Evolutionary conservation across 2,888 invertebrate species (phyloP).

Genomic region (Vandiemenella viatica): DNA sequence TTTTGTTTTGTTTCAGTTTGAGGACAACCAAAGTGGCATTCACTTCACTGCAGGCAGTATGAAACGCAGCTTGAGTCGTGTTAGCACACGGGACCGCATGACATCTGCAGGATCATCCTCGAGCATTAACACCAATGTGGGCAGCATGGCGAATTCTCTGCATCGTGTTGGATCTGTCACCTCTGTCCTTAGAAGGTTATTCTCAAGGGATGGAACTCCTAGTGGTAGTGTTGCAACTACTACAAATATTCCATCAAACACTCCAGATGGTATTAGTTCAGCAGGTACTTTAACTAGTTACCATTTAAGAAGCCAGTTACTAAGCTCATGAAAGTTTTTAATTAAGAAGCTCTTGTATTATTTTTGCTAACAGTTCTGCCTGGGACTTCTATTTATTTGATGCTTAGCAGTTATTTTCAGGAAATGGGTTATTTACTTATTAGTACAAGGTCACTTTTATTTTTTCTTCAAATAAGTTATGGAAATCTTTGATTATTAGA

Average conservation of each 20-base stretch:
- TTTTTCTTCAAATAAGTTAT: no score
- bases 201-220: conserved; percentile 51
- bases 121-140: conserved; percentile 26
- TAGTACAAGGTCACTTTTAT: no score
- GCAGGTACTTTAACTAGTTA: no score
- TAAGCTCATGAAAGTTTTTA: no score
- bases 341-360: no score
- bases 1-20: conserved; percentile 22
- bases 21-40: conserved; percentile 57
- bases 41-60: conserved; percentile 51
- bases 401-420: no score
- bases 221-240: not conserved
- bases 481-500: no score
- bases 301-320: no score
- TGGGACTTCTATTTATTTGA: no score
- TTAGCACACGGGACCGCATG: conserved; percentile 20
- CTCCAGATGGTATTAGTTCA: no score
- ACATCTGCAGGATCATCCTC: conserved; percentile 27
- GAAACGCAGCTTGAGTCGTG: conserved; percentile 25
- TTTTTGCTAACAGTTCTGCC: no score
- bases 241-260: not conserved
- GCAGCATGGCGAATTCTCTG: conserved; percentile 36
- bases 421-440: no score
- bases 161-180: conserved; percentile 63
- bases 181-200: conserved; percentile 57